Evolutionary conservation across 2,113 vertebrate species (phyloP).

Genomic region (Laticauda colubrina): DNA sequence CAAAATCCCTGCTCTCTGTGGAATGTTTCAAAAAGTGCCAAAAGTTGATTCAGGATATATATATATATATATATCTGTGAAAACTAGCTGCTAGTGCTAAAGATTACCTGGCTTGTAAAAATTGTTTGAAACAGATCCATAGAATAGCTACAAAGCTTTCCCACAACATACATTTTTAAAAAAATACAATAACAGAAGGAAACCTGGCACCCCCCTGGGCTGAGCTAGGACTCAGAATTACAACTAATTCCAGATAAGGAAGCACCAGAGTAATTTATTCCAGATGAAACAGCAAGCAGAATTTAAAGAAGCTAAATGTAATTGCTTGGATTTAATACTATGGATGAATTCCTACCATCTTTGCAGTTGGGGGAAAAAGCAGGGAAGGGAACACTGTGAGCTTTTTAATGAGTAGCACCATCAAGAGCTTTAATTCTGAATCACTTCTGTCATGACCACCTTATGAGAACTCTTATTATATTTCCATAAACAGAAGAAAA

Average conservation of each 20-base stretch:
- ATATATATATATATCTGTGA: too few species aligned
- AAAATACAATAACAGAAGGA: background rate
- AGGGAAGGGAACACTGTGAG: background rate
- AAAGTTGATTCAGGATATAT: background rate
- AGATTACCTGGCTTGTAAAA: background rate
- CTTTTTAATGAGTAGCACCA: background rate
- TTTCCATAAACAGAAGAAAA: background rate
- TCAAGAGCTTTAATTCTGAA: background rate
- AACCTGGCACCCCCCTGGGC: background rate
- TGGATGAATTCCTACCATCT: conserved; percentile 1
- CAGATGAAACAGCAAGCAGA: conserved; percentile 4
- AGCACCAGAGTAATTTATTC: background rate
- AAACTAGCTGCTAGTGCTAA: background rate
- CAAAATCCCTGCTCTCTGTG: background rate
- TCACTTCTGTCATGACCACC: background rate
- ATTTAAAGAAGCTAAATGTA: conserved; percentile 17
- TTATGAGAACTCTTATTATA: background rate
- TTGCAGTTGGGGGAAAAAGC: background rate
- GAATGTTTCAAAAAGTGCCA: background rate
- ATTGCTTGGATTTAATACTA: conserved; percentile 13
- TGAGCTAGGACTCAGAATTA: background rate
- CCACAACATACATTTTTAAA: background rate
- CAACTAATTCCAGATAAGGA: conserved; percentile 13
- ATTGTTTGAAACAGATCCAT: background rate
- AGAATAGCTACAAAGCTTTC: background rate